Evolutionary conservation across 1,140 invertebrate genomes (phyloP).

Genomic region (Drosophila sechellia): DNA sequence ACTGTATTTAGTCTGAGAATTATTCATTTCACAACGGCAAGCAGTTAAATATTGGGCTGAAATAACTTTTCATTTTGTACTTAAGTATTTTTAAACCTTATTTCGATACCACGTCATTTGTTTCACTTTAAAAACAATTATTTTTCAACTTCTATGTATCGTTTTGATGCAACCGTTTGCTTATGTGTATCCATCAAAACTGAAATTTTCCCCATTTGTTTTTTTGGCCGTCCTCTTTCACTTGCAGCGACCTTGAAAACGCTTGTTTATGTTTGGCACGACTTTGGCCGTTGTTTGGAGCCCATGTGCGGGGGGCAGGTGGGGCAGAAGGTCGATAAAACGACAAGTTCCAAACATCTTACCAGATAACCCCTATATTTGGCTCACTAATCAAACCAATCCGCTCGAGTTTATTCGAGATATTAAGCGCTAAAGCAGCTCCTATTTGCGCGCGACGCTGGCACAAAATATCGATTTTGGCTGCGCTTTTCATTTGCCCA

Average conservation of each 20-base stretch:
- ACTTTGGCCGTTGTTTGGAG: conserved; percentile 29
- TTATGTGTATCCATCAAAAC: conserved; percentile 28
- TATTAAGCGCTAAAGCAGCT: conserved; percentile 3
- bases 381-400: background rate
- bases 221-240: conserved; percentile 56
- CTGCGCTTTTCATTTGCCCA: conserved; percentile 59
- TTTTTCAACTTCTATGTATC: too few species aligned
- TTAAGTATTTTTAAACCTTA: background rate
- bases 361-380: conserved; percentile 4
- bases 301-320: background rate
- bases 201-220: conserved; percentile 16
- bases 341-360: background rate
- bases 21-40: too few species aligned
- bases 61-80: background rate
- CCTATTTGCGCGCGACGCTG: conserved; percentile 40
- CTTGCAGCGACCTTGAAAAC: conserved; percentile 73
- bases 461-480: conserved; percentile 77
- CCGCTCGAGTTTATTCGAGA: background rate
- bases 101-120: too few species aligned
- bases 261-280: conserved; percentile 70
- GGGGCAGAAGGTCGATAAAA: background rate
- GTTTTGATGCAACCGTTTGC: background rate
- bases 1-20: background rate
- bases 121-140: too few species aligned
- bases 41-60: too few species aligned